A percentile compares a stretch with the other conserved stretches of the same genome.
Conservation (phyloP, 2,113 vertebrate genomes). For the Corythoichthys haematopterus region DNA sequence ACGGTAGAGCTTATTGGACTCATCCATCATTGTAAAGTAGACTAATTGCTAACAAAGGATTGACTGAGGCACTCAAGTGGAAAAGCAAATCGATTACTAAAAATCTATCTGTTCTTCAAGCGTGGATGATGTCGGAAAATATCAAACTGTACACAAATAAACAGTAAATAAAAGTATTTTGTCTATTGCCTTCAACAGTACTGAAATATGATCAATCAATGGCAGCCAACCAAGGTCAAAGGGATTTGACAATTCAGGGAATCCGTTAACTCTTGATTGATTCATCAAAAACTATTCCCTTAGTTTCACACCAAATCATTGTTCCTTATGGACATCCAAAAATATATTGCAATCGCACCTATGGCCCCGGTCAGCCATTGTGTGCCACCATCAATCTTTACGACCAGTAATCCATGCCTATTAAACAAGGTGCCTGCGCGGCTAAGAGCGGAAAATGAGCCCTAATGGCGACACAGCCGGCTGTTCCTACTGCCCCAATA, state of each 20-base stretch:
- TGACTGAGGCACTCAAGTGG: conserved; percentile 55
- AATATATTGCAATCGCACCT: background rate
- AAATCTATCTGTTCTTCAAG: background rate
- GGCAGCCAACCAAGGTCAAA: too few relatives aligned
- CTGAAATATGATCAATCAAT: too few relatives aligned
- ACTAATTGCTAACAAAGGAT: conserved; percentile 64
- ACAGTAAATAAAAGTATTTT: background rate
- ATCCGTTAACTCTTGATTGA: background rate
- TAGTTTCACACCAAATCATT: background rate
- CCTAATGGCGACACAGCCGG: conserved; percentile 43
- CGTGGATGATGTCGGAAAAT: background rate
- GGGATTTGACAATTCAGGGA: too few relatives aligned
- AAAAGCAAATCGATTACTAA: conserved; percentile 43
- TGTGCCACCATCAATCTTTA: conserved; percentile 60
- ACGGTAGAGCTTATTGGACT: conserved; percentile 32
- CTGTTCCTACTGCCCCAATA: conserved; percentile 33
- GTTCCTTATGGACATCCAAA: background rate
- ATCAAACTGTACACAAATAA: background rate
- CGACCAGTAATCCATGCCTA: conserved; percentile 69
- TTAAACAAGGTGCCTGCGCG: conserved; percentile 69
- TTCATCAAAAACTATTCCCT: background rate
- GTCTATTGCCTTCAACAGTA: too few relatives aligned
- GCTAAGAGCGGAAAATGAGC: conserved; percentile 61
- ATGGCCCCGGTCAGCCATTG: conserved; percentile 19
- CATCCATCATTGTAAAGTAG: conserved; percentile 48